Conservation (phyloP, 64 coral and sea anemone genomes). For the Porites australiensis region DNA sequence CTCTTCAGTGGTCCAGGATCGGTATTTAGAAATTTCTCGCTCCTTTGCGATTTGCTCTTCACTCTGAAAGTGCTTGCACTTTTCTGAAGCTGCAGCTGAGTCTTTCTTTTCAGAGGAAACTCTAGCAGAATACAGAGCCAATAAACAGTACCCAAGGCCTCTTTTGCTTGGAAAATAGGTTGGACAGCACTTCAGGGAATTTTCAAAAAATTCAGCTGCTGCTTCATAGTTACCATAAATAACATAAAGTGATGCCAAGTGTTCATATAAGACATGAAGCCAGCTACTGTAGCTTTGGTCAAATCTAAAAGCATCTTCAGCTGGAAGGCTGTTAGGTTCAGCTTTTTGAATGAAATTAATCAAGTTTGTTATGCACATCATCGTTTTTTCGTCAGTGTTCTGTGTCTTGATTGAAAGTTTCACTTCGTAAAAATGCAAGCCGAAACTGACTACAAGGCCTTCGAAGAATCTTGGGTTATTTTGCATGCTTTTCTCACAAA, state of each 20-base stretch:
- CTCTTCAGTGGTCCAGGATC: conserved; percentile 15
- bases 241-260: conserved; percentile 55
- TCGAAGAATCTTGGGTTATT: conserved; percentile 70
- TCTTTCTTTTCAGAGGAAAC: neutral
- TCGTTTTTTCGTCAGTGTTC: conserved; percentile 18
- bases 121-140: neutral
- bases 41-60: neutral
- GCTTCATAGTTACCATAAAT: neutral
- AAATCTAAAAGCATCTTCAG: conserved; percentile 48
- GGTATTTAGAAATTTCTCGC: neutral
- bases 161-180: conserved; percentile 67
- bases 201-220: conserved; percentile 72
- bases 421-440: neutral
- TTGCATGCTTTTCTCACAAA: neutral
- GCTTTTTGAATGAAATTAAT: conserved; percentile 69
- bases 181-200: conserved; percentile 67
- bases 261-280: conserved; percentile 70
- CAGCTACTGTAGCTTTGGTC: conserved; percentile 80
- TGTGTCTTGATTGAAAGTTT: neutral
- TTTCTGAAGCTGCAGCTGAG: neutral
- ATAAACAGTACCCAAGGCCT: conserved; percentile 69
- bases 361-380: conserved; percentile 51
- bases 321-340: conserved; percentile 62
- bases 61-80: no score
- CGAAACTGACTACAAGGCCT: conserved; percentile 19